Conservation (phyloP, 2,113 vertebrate genomes). For the Microtus richardsoni region DNA sequence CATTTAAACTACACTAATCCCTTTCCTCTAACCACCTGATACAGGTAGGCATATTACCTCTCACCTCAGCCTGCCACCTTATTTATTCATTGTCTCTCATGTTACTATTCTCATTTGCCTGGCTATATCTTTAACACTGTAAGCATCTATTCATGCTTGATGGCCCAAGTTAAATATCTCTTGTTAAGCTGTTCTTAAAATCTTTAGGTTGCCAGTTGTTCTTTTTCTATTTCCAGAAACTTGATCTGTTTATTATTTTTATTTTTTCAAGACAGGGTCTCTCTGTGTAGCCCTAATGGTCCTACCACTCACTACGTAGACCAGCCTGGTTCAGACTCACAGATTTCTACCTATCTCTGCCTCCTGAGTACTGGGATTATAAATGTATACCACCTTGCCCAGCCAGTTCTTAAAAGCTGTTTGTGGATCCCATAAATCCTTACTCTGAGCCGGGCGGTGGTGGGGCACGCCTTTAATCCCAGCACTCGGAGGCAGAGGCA, state of each 20-base stretch:
- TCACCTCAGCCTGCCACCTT: not conserved
- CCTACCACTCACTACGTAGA: not conserved
- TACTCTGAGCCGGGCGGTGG: not conserved
- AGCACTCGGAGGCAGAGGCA: too few species aligned
- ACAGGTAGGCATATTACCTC: not conserved
- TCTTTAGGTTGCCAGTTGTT: not conserved
- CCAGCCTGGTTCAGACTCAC: not conserved
- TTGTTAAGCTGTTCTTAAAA: constrained; percentile 34
- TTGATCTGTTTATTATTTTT: not conserved
- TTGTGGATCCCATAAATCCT: constrained; percentile 15
- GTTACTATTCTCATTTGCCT: constrained; percentile 30
- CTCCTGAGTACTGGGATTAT: not conserved
- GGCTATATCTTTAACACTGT: not conserved
- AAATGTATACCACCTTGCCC: not conserved
- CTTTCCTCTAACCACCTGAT: not conserved
- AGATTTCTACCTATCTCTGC: not conserved
- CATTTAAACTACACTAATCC: not conserved
- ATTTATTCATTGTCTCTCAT: not conserved
- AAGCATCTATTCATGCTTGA: not conserved
- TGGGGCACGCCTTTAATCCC: too few species aligned
- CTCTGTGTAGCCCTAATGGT: not conserved
- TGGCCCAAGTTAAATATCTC: constrained; percentile 32
- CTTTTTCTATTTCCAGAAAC: not conserved
- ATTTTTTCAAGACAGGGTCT: not conserved
- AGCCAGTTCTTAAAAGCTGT: constrained; percentile 41